Evolutionary conservation across 1,140 invertebrate genomes (phyloP), one percentile per base, ranked within the genome.

Genomic region (Heliconius himera): DNA sequence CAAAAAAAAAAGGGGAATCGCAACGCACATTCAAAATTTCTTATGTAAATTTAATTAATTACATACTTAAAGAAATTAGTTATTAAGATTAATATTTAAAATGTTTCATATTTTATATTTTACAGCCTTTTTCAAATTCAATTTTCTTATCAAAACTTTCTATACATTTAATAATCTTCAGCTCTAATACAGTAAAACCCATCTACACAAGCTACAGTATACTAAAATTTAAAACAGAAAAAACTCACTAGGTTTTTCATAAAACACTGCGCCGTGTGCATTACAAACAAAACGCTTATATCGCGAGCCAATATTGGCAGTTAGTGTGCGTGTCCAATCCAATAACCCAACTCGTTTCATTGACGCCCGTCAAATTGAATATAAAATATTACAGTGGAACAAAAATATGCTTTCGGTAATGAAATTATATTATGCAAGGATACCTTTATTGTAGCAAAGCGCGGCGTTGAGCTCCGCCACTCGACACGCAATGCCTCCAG

Each of bases 271-370:
- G 60, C 60, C 60, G 60, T 66, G 60, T 66, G n/a, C 60, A 29
- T 66, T 66, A 66, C 60, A 66, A 66, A 66, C 60, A 66, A 29
- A 66, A 26, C 49, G 60, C 22, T 66, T 66, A 66, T 16, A 66
- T 60, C 60, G 60, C 60, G 60, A 66, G 60, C 60, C 60, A 66
- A 66, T 66, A 66, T 66, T 66, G 60, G 26, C 26, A 66, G 60
- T 66, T 66, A 66, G 60, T 66, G 26, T 66, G 60, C 60, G 60
- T 66, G 26, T 66, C 60, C 60, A 66, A 66, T 66, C 26, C 60
- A 66, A 66, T 66, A 66, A 66, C 60, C 26, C 1, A 66, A 66
- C 60, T 66, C 60, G 60, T 66, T 66, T 29, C 60, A 66, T 66
- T 66, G 60, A 66, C 60, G 60, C 60, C 60, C 60, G 60, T 66